phyloP scores from a whole-genome alignment of 2,113 vertebrate species.

The Ceyx cyanopectus region DNA sequence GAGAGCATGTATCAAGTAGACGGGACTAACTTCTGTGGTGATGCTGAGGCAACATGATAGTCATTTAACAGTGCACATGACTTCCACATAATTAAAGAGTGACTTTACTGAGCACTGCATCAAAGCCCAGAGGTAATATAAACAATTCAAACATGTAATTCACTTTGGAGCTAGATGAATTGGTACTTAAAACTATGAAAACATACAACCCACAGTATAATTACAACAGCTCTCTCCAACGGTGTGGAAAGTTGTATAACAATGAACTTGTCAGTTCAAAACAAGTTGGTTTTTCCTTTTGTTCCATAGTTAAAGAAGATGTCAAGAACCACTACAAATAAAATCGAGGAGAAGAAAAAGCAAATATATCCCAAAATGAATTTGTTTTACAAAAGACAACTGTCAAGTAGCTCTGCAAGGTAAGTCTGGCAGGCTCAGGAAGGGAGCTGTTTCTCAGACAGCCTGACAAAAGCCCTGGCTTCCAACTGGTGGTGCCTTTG shows the following conservation, averaged over 20 bases:
- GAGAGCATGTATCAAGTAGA: not conserved
- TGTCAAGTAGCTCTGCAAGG: not conserved
- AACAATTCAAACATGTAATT: slow-evolving; percentile 8
- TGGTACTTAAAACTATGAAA: slow-evolving; percentile 2
- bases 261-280: slow-evolving; percentile 14
- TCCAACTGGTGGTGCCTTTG: not conserved
- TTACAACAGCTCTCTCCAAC: not conserved
- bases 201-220: not conserved
- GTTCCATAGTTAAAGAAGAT: not conserved
- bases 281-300: not conserved
- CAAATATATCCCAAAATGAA: not conserved
- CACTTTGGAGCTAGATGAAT: not conserved
- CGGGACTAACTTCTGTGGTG: not conserved
- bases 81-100: slow-evolving; percentile 6
- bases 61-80: not conserved
- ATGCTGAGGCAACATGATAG: not conserved
- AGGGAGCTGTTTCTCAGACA: not conserved
- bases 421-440: not conserved
- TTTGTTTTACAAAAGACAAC: not conserved
- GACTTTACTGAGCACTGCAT: not conserved
- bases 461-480: not conserved
- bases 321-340: not conserved
- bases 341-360: not conserved
- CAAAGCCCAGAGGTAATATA: not conserved
- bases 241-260: not conserved